Base-by-base conservation (phyloP, 2,113 vertebrate genomes). In the Triplophysa dalaica region DNA sequence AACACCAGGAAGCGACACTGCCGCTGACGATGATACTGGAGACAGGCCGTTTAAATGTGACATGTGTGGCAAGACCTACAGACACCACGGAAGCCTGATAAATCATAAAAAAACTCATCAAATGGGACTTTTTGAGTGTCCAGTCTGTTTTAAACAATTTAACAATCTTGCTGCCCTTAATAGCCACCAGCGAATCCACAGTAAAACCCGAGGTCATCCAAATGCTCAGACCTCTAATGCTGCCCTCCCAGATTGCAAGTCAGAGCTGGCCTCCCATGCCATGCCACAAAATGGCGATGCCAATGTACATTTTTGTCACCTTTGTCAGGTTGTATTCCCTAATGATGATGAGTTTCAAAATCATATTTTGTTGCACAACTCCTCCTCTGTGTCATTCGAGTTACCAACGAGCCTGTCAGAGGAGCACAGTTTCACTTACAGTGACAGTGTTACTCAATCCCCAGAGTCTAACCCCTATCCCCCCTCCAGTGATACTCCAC, bases 91-190 rank as follows among this genome's bases (percentile, higher is more conserved):
- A 43, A 97, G 95, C 87, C 90, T 97, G 78, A 94, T 93, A 84
- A 96, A 96, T 86, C 95, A 97, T 82, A 94, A 94, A 83, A 94
- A 95, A 89, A 95, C 93, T 6, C 96, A 96, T 78, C 94, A 94
- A 80, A 91, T 93, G 1, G 96, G 95, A 6, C 91, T 93, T 81
- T 97, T 96, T 85, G 93, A 93, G 72, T 97, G 96, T 72, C 89
- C 88, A 0, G 80, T 95, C 45, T 97, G 96, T 78, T 91, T 93
- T 81, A 97, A 95, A 78, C 91, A 92, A 63, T 95, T 97, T 70
- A 93, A 91, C 72, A 96, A 96, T 58, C 90, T 95, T 85, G 95
- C 94, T 24, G 94, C 94, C 6, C 94, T 95, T 78, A 95, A 93
- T 85, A 95, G 93, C 83, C 96, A 97, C 86, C 91, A 96, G 85